Conservation (phyloP, 2,888 invertebrate genomes). For the Cenopis cana region DNA sequence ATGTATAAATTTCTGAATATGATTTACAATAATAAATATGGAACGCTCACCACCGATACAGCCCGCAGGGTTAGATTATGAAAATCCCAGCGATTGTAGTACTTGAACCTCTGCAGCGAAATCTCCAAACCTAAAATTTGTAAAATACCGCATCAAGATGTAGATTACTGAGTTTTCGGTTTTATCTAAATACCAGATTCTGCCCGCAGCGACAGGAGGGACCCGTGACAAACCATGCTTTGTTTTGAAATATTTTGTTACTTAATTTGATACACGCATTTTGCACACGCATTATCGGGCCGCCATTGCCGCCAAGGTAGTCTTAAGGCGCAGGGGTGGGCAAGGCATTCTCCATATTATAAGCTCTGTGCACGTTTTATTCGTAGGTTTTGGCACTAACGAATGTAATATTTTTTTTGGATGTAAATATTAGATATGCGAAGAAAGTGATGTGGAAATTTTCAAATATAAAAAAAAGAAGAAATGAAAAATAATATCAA, state of each 20-base stretch:
- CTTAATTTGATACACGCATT: too few species aligned
- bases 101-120: slow-evolving; percentile 64
- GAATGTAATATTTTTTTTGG: too few species aligned
- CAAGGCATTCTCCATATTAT: too few species aligned
- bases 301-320: too few species aligned
- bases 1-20: slow-evolving; percentile 12
- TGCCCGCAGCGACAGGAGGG: slow-evolving; percentile 1
- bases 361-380: too few species aligned
- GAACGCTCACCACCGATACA: slow-evolving; percentile 62
- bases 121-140: slow-evolving; percentile 63
- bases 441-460: too few species aligned
- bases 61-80: slow-evolving; percentile 74
- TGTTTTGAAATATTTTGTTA: not conserved
- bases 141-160: slow-evolving; percentile 19
- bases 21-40: slow-evolving; percentile 24
- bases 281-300: too few species aligned
- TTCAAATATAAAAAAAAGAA: too few species aligned
- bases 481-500: too few species aligned
- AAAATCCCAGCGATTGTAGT: slow-evolving; percentile 76
- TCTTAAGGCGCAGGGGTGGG: too few species aligned
- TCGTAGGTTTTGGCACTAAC: too few species aligned
- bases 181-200: slow-evolving; percentile 17
- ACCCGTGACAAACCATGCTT: not conserved
- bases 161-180: not conserved
- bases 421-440: too few species aligned